A percentile compares a stretch with the other conserved stretches of the same genome.
Conservation (phyloP, 2,888 invertebrate species). For the Dolichomitus sp. region DNA sequence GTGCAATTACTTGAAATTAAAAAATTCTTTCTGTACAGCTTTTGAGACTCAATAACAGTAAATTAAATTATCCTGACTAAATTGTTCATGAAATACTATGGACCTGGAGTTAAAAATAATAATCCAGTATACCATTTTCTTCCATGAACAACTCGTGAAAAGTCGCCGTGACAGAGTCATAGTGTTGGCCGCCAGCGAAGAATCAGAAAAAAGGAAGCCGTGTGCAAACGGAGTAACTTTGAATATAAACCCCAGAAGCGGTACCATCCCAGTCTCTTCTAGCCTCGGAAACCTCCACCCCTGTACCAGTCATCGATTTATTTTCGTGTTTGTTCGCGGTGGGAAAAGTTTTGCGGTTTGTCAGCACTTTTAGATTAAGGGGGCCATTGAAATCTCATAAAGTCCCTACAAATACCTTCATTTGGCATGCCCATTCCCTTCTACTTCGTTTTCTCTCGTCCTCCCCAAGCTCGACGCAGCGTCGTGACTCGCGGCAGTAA, state of each 20-base stretch:
- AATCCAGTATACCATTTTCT: background rate
- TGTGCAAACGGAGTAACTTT: conserved; percentile 76
- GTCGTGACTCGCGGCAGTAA: conserved; percentile 70
- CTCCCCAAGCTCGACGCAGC: conserved; percentile 25
- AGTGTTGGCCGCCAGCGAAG: conserved; percentile 39
- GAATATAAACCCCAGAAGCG: conserved; percentile 83
- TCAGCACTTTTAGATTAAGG: conserved; percentile 85
- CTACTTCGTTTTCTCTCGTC: conserved; percentile 42
- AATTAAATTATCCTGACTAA: background rate
- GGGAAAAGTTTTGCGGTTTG: conserved; percentile 85
- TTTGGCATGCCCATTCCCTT: conserved; percentile 77
- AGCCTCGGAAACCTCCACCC: background rate
- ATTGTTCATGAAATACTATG: background rate
- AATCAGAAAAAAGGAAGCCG: conserved; percentile 64
- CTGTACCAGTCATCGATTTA: conserved; percentile 81
- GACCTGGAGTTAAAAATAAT: background rate
- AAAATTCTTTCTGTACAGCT: background rate
- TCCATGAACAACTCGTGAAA: background rate
- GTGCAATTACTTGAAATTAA: background rate
- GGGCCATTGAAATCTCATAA: conserved; percentile 84
- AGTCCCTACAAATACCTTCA: conserved; percentile 83
- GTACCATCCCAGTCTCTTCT: conserved; percentile 70
- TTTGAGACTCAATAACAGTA: background rate
- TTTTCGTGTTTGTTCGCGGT: conserved; percentile 85
- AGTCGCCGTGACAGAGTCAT: conserved; percentile 34